Base-by-base conservation (phyloP, 2,888 invertebrate genomes). In the Eilema caniola region DNA sequence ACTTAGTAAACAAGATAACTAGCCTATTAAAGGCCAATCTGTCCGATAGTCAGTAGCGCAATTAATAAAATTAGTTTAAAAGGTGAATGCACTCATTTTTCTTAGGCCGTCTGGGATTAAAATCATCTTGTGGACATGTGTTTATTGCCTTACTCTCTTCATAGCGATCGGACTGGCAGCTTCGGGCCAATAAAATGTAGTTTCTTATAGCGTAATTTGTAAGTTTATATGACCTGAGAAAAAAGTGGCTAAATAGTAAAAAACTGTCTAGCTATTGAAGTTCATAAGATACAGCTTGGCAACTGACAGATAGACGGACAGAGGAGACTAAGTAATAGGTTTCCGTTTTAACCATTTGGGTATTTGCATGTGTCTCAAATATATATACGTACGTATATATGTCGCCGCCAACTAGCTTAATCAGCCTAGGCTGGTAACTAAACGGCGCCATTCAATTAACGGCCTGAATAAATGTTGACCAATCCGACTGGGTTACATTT, bases 1-100 rank as follows among this genome's bases (percentile, higher is more conserved):
- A 53, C n/a, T 53, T n/a, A 53, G n/a, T 53, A 53, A 47, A 47
- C 47, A 20, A 47, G 20, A 47, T 53, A 53, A 53, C 53, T n/a
- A 20, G 47, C 20, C 20, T 53, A 53, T 53, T 53, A 53, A 8
- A n/a, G 53, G n/a, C 3, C 53, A 53, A 53, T 53, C n/a, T 47
- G 47, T 53, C 25, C 57, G 57, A 59, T 24, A 59, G 57, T 25
- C 57, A 57, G 24, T 59, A 59, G 10, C 23, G 23, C 37, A 62
- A 62, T 62, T 41, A 31, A 14, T n/a, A 23, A 23, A 62, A 62
- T 62, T 14, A 28, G 31, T 31, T 31, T 8, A 14, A 23, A 37
- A 62, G 62, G 62, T 62, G 62, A 62, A 62, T 62, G 37, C 31
- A 33, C 62, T 37, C 62, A 33, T 62, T n/a, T 62, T 37, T 61